These are phyloP conservation scores for Augochlora pura DNA, from an alignment of 1,140 invertebrate species.

Conservation along the genomic window DNA sequence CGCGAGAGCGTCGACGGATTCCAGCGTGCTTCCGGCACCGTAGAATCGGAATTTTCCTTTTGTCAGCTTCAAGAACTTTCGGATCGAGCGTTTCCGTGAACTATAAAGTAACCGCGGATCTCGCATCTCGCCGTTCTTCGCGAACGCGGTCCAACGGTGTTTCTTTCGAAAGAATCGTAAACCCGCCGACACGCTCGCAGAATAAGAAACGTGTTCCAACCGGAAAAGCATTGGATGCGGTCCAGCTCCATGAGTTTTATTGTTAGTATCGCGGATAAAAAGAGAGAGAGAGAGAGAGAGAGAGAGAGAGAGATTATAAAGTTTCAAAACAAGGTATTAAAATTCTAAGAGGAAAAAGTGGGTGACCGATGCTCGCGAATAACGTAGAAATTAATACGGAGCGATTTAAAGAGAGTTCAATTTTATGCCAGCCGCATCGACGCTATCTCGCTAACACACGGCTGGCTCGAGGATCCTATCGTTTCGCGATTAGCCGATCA, in stretches of 20 bases:
- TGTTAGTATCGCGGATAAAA: constrained; percentile 20
- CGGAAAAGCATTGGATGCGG: not conserved
- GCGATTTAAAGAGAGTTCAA: constrained; percentile 57
- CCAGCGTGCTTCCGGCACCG: no score
- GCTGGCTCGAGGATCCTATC: no score
- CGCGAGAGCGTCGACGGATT: no score
- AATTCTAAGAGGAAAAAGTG: constrained; percentile 47
- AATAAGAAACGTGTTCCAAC: constrained; percentile 18
- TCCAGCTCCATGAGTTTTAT: constrained; percentile 16
- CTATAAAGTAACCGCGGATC: no score
- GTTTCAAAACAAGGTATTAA: constrained; percentile 48
- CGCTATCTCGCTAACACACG: no score
- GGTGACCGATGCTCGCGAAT: constrained; percentile 56
- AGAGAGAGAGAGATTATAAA: constrained; percentile 9
- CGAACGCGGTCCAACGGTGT: not conserved
- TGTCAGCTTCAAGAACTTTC: no score
- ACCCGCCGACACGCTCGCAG: not conserved
- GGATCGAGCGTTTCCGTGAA: no score
- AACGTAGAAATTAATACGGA: constrained; percentile 61
- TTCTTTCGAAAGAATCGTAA: no score
- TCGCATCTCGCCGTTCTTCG: no score
- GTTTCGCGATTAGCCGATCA: no score
- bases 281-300: no score
- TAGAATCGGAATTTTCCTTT: no score
- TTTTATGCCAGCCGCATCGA: constrained; percentile 60